Evolutionary conservation across 2,888 invertebrate species (phyloP), one percentile per base, ranked within the genome.

Genomic region (Stegophylla sp.): DNA sequence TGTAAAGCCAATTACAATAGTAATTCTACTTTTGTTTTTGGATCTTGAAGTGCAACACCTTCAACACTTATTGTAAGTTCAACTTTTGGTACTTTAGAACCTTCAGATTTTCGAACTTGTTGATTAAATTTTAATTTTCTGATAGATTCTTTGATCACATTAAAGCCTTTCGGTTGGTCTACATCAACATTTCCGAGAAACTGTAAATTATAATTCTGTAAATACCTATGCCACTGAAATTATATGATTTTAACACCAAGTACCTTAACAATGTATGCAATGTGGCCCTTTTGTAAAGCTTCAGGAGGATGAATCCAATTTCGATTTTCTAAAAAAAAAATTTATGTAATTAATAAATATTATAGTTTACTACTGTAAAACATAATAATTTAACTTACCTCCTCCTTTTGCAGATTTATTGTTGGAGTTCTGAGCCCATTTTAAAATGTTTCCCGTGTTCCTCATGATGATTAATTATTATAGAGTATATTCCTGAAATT

Each of bases 1-100:
- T 53, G 5, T 17, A 56, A 67, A 48, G 34, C 48, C 56, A 77
- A 77, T 69, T 61, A 77, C 77, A 67, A 34, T 26, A 51, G 77
- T 76, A 71, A 71, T 56, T 83, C 83, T 85, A 89, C 89, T 86
- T 90, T 90, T 48, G 88, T 88, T 85, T 90, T 90, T 20, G 88
- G 88, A 84, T 91, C 90, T 83, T 94, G 93, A 85, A 98, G 94
- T 79, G 96, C 96, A 69, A 98, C 96, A 63, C 97, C 98, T 88
- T 98, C 97, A 76, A 97, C 94, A 77, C 97, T 98, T 83, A 98
- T 95, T n/a, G 97, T 97, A 84, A 98, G 91, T 87, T 98, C 98
- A 20, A 95, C 94, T 87, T 94, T 94, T 85, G 93, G 92, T 86
- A 94, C 92, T 87, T 97, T 97, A 84, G 94, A 93, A 63, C 95